A percentile compares a stretch with the other conserved stretches of the same genome.
phyloP scores from a whole-genome alignment of 2,888 invertebrate species.

The Cryptocephalus primarius region DNA sequence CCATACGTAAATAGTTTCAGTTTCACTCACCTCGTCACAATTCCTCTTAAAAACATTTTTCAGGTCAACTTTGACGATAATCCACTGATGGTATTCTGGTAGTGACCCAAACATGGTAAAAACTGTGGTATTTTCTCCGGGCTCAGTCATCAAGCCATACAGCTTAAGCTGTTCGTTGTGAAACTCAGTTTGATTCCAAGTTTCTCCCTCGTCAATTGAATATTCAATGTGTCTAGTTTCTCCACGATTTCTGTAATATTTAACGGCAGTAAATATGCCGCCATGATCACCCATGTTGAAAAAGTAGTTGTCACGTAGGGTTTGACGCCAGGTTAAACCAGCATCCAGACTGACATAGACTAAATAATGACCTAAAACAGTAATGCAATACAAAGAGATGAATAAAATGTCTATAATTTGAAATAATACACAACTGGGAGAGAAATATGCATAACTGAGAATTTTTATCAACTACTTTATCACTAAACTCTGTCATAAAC shows the following conservation, averaged over 20 bases:
- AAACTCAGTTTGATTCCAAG: slow-evolving; percentile 62
- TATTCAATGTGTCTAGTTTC: slow-evolving; percentile 72
- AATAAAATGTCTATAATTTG: too few relatives aligned
- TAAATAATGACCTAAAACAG: slow-evolving; percentile 49
- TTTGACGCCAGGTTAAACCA: slow-evolving; percentile 67
- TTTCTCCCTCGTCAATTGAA: slow-evolving; percentile 77
- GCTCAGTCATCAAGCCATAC: slow-evolving; percentile 88
- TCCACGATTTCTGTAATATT: slow-evolving; percentile 64
- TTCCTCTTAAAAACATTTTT: slow-evolving; percentile 39
- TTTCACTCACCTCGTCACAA: slow-evolving; percentile 24
- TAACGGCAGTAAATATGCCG: slow-evolving; percentile 75
- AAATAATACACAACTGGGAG: too few relatives aligned
- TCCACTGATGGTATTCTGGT: slow-evolving; percentile 70
- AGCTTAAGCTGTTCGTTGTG: slow-evolving; percentile 63
- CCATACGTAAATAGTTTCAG: neutral
- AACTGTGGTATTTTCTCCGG: slow-evolving; percentile 85
- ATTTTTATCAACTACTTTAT: too few relatives aligned
- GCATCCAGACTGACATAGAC: slow-evolving; percentile 75
- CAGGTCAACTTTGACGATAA: slow-evolving; percentile 65
- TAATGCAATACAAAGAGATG: too few relatives aligned
- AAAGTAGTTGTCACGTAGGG: slow-evolving; percentile 67
- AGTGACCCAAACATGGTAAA: slow-evolving; percentile 87
- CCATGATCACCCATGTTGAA: slow-evolving; percentile 89
- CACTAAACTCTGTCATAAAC: too few relatives aligned
- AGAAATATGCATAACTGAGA: too few relatives aligned